Evolutionary conservation across 2,888 invertebrate species (phyloP), one percentile per base, ranked within the genome.

Genomic region (Embidobia sp.): DNA sequence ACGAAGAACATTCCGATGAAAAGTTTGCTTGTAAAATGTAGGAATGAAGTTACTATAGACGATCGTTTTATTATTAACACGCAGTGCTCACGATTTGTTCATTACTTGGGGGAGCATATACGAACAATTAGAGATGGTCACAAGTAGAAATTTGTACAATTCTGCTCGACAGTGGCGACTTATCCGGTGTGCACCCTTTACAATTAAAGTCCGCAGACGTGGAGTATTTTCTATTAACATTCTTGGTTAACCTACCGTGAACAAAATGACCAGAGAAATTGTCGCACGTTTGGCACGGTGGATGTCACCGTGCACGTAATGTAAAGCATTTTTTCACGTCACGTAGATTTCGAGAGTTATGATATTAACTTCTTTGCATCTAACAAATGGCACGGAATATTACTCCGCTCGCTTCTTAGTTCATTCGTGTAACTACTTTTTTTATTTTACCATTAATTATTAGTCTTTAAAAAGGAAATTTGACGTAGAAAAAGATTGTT

Each of bases 221-320:
- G 80, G 85, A 87, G 87, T 83, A 88, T 88, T 87, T 88, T 88
- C 88, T 86, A 88, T 88, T 87, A 88, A 87, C 87, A 88, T 88
- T 87, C 88, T 85, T 85, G 85, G 86, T 83, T 85, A 86, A 86
- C 84, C 85, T 83, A 80, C 81, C 84, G 81, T 80, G 80, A 82
- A 81, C 82, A 81, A 85, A 87, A 87, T 87, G 85, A 87, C 85
- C 87, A 83, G 81, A 82, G 81, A 82, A 81, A 82, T 84, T 80
- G 82, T 79, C 83, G 82, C 82, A 80, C 84, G 82, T 80, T 81
- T 64, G 70, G 70, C 64, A 55, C 75, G 19, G 69, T 19, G 35
- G 37, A 48, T 64, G 63, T 64, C 75, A 64, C 53, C 53, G 33
- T 48, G 46, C 40, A 29, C 53, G 55, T 55, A 55, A 69, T 76